phyloP scores from a whole-genome alignment of 2,797 vertebrate species.

The Macroramphosus scolopax region DNA sequence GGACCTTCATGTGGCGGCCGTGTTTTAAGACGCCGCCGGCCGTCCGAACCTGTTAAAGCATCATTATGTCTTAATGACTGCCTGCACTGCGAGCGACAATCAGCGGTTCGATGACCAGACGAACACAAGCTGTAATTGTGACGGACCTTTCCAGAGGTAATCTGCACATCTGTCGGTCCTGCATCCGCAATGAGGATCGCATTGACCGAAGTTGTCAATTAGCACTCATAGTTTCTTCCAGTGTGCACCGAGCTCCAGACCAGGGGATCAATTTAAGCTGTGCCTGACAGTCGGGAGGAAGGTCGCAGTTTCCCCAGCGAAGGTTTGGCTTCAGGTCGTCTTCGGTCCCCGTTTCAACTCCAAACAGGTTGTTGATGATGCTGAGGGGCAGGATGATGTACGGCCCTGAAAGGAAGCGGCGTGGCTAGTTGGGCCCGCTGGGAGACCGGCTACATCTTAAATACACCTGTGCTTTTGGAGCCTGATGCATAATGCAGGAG shows the following conservation, averaged over 20 bases:
- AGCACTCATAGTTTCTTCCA: conserved; percentile 2
- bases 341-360: conserved; percentile 33
- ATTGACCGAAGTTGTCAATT: neutral
- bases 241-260: conserved; percentile 19
- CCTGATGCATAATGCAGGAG: conserved; percentile 66
- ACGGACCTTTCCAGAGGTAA: conserved; percentile 14
- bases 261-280: conserved; percentile 37
- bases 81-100: too few species aligned
- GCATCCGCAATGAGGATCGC: neutral
- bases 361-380: conserved; percentile 29
- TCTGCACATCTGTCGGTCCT: neutral
- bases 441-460: conserved; percentile 59
- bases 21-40: too few species aligned
- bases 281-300: conserved; percentile 6
- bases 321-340: neutral
- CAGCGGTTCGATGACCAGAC: too few species aligned
- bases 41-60: too few species aligned
- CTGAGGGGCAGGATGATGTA: conserved; percentile 40
- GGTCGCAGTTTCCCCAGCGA: conserved; percentile 22
- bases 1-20: too few species aligned
- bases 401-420: conserved; percentile 29
- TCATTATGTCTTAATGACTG: too few species aligned
- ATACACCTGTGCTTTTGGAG: conserved; percentile 61
- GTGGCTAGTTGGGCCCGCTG: conserved; percentile 53
- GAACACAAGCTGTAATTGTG: too few species aligned